Evolutionary conservation across 2,113 vertebrate species (phyloP).

Genomic region (Melanotaenia duboulayi): DNA sequence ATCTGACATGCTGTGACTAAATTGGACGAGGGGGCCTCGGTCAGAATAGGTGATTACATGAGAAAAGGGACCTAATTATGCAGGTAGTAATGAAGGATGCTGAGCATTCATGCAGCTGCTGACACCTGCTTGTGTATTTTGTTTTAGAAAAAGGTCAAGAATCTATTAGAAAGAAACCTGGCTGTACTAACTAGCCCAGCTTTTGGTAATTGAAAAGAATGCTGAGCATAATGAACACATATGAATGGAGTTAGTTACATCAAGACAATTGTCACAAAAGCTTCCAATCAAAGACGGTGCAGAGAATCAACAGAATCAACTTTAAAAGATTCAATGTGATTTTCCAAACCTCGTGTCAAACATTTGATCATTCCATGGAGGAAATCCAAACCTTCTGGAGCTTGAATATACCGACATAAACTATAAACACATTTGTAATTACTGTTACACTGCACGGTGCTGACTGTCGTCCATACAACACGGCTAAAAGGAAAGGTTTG

Average conservation of each 20-base stretch:
- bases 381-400: slow-evolving; percentile 19
- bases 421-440: slow-evolving; percentile 31
- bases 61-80: slow-evolving; percentile 67
- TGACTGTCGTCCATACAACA: background rate
- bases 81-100: slow-evolving; percentile 21
- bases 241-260: slow-evolving; percentile 46
- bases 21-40: slow-evolving; percentile 51
- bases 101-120: slow-evolving; percentile 31
- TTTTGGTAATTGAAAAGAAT: slow-evolving; percentile 35
- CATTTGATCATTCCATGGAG: slow-evolving; percentile 10
- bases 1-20: slow-evolving; percentile 61
- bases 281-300: slow-evolving; percentile 32
- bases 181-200: slow-evolving; percentile 14
- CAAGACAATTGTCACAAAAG: slow-evolving; percentile 4
- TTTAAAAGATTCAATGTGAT: slow-evolving; percentile 22
- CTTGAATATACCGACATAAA: background rate
- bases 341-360: background rate
- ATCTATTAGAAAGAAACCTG: slow-evolving; percentile 40
- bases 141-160: slow-evolving; percentile 56
- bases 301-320: slow-evolving; percentile 10
- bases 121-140: slow-evolving; percentile 43
- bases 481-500: slow-evolving; percentile 13
- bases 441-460: slow-evolving; percentile 11
- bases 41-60: slow-evolving; percentile 31
- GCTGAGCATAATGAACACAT: slow-evolving; percentile 30